Evolutionary conservation across 2,888 invertebrate species (phyloP).

Genomic region (Rotaria magnacalcarata): DNA sequence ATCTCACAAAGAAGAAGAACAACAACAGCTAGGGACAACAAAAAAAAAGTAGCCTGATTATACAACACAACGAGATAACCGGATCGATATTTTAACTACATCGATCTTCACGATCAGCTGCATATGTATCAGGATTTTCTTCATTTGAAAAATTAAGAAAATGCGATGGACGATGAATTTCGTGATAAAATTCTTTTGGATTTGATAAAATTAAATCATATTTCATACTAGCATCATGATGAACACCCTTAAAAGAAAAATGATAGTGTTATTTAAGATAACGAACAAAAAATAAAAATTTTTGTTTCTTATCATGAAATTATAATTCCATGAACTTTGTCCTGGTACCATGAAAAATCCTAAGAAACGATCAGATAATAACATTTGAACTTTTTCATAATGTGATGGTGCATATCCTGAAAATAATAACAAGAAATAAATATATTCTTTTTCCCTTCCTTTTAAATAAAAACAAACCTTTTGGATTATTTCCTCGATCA

Average conservation of each 20-base stretch:
- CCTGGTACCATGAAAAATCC: conserved; percentile 99
- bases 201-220: conserved; percentile 91
- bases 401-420: conserved; percentile 71
- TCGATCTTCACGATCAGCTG: conserved; percentile 86
- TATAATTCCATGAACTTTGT: conserved; percentile 98
- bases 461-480: conserved; percentile 66
- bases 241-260: conserved; percentile 66
- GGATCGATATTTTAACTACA: conserved; percentile 62
- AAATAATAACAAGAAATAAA: neutral
- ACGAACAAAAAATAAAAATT: conserved; percentile 35
- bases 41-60: no score
- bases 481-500: conserved; percentile 95
- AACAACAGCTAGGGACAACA: neutral
- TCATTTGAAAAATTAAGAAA: conserved; percentile 94
- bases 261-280: conserved; percentile 49
- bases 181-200: conserved; percentile 99
- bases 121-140: conserved; percentile 71
- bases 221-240: conserved; percentile 95
- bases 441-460: neutral
- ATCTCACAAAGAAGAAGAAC: neutral
- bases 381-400: conserved; percentile 94
- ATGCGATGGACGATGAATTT: conserved; percentile 93
- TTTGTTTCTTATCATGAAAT: conserved; percentile 78
- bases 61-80: no score
- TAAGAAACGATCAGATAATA: conserved; percentile 90